Evolutionary conservation across 2,797 vertebrate species (phyloP), one percentile per base, ranked within the genome.

Genomic region (Myotis myotis): DNA sequence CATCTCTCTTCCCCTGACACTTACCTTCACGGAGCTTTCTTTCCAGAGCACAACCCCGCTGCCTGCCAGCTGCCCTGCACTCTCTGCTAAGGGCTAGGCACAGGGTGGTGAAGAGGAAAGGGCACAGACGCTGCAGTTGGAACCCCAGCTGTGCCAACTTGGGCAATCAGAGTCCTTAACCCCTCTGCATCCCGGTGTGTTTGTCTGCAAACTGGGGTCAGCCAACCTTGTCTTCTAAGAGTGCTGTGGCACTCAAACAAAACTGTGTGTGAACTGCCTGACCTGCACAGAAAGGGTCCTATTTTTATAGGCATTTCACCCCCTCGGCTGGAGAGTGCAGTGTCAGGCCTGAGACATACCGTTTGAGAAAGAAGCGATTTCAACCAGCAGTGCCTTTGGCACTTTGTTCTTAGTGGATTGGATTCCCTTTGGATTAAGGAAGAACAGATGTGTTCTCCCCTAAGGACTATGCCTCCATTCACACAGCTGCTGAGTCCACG

Each of bases 381-480:
- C 85, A 72, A 57, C 23, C 28, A 49, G 30, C 94, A 66, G 55
- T 25, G 68, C 68, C 62, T 72, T 51, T 10, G 53, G 64, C 23
- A 33, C 33, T 82, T 70, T 17, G 20, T 78, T 64, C 5, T 7
- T 20, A 86, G 28, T 23, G 19, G 41, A 71, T 3, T 36, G 62
- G 79, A 76, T 62, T 89, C 91, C 22, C 5, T 68, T 70, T 80
- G 60, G 41, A 72, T 71, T 66, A 62, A 87, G 57, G 60, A 86
- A 90, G 62, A 82, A 12, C 6, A 55, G 64, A 30, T 1, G 60
- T 74, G 23, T 64, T 93, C 44, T 92, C 79, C 96, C 84, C 78
- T 82, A 80, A 90, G 57, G 74, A 86, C 51, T 66, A 8, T 75
- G 15, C 38, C 51, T 68, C 28, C 25, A n/a, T 87, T 86, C 83